Conservation (phyloP, 2,888 invertebrate genomes). For the Agrilus mali region DNA sequence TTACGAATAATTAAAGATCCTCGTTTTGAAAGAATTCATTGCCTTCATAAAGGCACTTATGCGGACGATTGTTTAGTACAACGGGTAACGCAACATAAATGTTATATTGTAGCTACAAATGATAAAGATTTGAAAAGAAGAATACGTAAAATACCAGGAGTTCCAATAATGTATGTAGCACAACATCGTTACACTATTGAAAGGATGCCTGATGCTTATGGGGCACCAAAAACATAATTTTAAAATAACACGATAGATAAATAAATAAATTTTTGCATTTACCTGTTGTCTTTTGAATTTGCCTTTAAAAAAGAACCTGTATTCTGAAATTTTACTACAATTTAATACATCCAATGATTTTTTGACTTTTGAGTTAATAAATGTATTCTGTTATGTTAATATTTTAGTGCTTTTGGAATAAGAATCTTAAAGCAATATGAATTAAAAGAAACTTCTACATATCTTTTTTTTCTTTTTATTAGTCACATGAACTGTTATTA, state of each 20-base stretch:
- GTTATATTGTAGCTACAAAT: constrained; percentile 98
- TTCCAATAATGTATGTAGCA: constrained; percentile 96
- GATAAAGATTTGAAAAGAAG: constrained; percentile 93
- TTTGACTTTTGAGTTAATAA: too few species aligned
- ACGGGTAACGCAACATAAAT: constrained; percentile 94
- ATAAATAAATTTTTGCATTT: too few species aligned
- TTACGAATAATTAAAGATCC: constrained; percentile 89
- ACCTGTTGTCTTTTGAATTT: too few species aligned
- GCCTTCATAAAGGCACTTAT: constrained; percentile 95
- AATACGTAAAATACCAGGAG: constrained; percentile 95
- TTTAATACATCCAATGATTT: too few species aligned
- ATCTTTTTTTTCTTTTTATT: too few species aligned
- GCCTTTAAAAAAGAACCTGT: too few species aligned
- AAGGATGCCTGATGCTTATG: constrained; percentile 98
- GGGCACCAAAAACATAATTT: constrained; percentile 58
- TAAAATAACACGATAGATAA: neutral
- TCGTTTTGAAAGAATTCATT: constrained; percentile 82
- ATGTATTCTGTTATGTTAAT: too few species aligned
- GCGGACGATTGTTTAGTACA: constrained; percentile 98
- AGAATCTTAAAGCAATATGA: too few species aligned
- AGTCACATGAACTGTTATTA: too few species aligned
- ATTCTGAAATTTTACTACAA: too few species aligned
- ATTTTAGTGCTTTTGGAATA: too few species aligned
- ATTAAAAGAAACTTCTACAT: too few species aligned
- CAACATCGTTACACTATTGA: constrained; percentile 92